phyloP scores from a whole-genome alignment of 2,113 vertebrate species.

The Leucosticte australis region DNA sequence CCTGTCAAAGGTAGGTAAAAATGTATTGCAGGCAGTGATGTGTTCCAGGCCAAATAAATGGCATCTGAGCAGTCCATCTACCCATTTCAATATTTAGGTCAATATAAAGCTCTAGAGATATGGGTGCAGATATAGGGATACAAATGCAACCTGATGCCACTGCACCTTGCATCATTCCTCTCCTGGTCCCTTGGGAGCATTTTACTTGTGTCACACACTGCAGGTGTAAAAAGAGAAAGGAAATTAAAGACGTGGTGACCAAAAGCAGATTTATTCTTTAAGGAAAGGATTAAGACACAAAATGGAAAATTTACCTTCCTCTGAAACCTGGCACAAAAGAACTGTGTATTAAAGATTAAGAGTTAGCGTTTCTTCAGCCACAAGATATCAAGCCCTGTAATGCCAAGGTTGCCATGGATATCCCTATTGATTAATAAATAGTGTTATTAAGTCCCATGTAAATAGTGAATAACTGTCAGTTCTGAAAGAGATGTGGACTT shows the following conservation, averaged over 20 bases:
- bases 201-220: neutral
- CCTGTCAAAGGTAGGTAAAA: neutral
- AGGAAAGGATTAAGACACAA: neutral
- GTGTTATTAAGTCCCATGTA: neutral
- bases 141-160: neutral
- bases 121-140: neutral
- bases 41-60: neutral
- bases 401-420: slow-evolving; percentile 37
- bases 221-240: neutral
- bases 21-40: neutral
- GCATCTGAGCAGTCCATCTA: neutral
- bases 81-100: neutral
- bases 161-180: neutral
- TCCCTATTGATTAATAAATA: slow-evolving; percentile 20
- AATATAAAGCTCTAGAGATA: neutral
- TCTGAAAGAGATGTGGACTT: neutral
- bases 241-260: neutral
- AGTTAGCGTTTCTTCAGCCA: neutral
- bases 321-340: neutral
- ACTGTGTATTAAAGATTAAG: neutral
- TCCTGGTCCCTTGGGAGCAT: neutral
- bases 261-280: neutral
- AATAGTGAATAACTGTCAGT: slow-evolving; percentile 22
- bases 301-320: neutral
- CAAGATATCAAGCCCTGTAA: neutral